Conservation (phyloP, 2,888 invertebrate species). For the Cabera pusaria region DNA sequence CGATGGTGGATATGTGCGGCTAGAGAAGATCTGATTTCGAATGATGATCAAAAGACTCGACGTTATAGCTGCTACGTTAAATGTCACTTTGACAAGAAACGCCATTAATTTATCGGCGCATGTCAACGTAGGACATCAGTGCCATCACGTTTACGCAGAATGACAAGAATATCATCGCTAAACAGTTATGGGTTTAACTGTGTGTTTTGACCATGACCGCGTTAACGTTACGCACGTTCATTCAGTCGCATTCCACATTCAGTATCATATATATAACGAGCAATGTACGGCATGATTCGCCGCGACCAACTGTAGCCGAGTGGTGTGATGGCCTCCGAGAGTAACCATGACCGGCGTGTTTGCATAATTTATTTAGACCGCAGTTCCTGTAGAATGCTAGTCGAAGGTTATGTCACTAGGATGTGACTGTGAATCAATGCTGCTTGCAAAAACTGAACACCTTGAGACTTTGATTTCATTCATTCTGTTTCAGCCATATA, state of each 20-base stretch:
- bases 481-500: too few species aligned
- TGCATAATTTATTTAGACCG: conserved; percentile 26
- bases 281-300: conserved; percentile 22
- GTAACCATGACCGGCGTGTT: conserved; percentile 28
- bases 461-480: conserved; percentile 8
- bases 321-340: conserved; percentile 20
- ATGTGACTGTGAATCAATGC: conserved; percentile 17
- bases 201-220: conserved; percentile 47
- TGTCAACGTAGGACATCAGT: conserved; percentile 1
- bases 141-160: conserved; percentile 6
- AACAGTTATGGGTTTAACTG: conserved; percentile 34
- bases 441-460: conserved; percentile 2
- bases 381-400: conserved; percentile 24
- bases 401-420: conserved; percentile 22
- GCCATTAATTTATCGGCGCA: conserved; percentile 1
- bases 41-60: neutral
- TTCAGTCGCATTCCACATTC: conserved; percentile 39
- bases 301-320: conserved; percentile 14
- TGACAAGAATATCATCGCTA: conserved; percentile 28
- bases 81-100: conserved; percentile 1
- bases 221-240: conserved; percentile 37
- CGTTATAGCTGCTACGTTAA: neutral
- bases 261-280: conserved; percentile 31
- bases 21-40: conserved; percentile 14
- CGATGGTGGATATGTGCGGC: conserved; percentile 1